Evolutionary conservation across 2,888 invertebrate species (phyloP), one percentile per base, ranked within the genome.

Genomic region (Drosophila barbarae): DNA sequence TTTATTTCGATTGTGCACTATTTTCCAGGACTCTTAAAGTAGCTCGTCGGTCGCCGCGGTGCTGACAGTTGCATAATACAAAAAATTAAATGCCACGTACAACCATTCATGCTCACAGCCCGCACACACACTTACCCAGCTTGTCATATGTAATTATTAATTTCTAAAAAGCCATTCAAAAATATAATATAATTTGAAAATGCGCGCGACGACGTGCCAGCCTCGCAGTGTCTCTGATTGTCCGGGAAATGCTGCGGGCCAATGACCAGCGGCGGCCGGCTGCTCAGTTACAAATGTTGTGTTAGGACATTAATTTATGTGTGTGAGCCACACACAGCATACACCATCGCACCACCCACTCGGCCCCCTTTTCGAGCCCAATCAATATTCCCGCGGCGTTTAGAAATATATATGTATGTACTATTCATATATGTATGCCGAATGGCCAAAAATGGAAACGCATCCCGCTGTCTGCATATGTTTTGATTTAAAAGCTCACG

Each of bases 181-280:
- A 85, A 80, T 85, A 80, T 85, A 84, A 82, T 84, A 84, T 84
- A 82, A 80, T 80, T 85, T 83, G 69, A 85, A 84, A 80, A 80
- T 74, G 61, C 54, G 50, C 58, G 53, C 64, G 79, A 59, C 74
- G 83, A 82, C 78, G 77, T 83, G 80, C 54, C 60, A 23, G 60
- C 12, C 38, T 21, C 35, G 28, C 49, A 65, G 46, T 57, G 63
- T 64, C 44, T 64, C 67, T 67, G 44, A 53, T 39, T 64, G 64
- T 64, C 66, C 61, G 28, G 38, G 15, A 59, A 54, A 52, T 42
- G 51, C 55, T 9, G 26, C 34, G 47, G 63, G 66, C 46, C 42
- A 51, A 39, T 66, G 76, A 51, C 59, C 63, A 44, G 18, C 59
- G 41, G 26, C 57, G 55, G 57, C 36, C 15, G 50, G 49, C 63